Evolutionary conservation across 2,888 invertebrate genomes (phyloP).

Genomic region (Tipula lateralis): DNA sequence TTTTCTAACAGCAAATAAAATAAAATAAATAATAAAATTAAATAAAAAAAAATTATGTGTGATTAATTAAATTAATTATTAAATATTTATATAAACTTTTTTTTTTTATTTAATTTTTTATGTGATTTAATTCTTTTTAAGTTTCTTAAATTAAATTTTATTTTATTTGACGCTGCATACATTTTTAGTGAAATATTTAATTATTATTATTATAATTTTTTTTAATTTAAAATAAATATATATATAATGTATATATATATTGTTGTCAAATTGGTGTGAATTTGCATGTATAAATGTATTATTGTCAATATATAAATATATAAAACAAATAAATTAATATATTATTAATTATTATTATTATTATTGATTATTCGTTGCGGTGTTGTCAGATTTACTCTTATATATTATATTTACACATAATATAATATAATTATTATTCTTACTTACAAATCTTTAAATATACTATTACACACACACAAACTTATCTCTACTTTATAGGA

Average conservation of each 20-base stretch:
- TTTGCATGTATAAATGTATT: conserved; percentile 38
- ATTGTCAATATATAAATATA: conserved; percentile 34
- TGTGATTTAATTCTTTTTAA: conserved; percentile 31
- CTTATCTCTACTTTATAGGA: conserved; percentile 15
- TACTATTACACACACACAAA: conserved; percentile 12
- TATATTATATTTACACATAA: not conserved
- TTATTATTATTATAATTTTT: too few relatives aligned
- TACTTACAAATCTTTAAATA: not conserved
- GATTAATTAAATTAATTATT: conserved; percentile 29
- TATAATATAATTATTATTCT: conserved; percentile 20
- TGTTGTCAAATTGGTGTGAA: conserved; percentile 36
- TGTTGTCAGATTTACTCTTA: conserved; percentile 34
- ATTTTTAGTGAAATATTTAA: conserved; percentile 26
- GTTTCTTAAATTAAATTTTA: conserved; percentile 36
- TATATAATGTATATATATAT: conserved; percentile 20
- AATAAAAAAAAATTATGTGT: not conserved
- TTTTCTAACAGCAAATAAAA: conserved; percentile 11
- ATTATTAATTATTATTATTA: conserved; percentile 30
- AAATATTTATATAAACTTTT: not conserved
- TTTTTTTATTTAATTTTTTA: conserved; percentile 33
- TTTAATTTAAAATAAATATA: not conserved
- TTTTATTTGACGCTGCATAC: conserved; percentile 34
- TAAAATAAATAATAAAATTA: not conserved
- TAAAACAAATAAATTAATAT: conserved; percentile 30
- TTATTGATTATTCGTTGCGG: conserved; percentile 34